A percentile compares a stretch with the other conserved stretches of the same genome.
Evolutionary conservation across 2,888 invertebrate species (phyloP).

Genomic region (Slavum lentiscoides): DNA sequence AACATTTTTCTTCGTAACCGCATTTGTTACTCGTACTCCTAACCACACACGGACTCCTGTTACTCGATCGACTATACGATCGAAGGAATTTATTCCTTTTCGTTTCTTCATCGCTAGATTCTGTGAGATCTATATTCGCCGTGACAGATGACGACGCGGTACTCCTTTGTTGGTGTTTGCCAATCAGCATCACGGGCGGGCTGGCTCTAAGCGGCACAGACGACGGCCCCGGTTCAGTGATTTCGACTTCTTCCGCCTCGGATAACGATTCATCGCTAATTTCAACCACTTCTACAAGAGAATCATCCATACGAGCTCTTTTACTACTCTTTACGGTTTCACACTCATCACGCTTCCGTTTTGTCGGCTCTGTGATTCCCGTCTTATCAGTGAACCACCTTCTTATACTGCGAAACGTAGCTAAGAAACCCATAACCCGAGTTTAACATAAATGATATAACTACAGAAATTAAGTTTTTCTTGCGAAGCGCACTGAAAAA

Average conservation of each 20-base stretch:
- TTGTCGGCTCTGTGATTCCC: constrained; percentile 13
- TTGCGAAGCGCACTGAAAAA: not conserved
- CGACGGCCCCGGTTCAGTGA: constrained; percentile 38
- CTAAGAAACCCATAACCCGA: constrained; percentile 38
- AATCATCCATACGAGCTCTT: constrained; percentile 42
- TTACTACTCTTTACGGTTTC: constrained; percentile 23
- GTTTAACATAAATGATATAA: constrained; percentile 22
- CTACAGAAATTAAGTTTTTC: no score
- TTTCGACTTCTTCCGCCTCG: constrained; percentile 43
- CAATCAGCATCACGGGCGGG: constrained; percentile 34
- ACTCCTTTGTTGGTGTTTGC: not conserved
- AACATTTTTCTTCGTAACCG: not conserved
- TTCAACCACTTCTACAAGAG: constrained; percentile 39
- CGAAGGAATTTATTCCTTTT: not conserved
- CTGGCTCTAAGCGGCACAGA: constrained; percentile 34
- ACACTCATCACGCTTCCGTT: constrained; percentile 37
- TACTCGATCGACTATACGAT: not conserved
- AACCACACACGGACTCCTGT: not conserved
- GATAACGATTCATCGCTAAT: constrained; percentile 42
- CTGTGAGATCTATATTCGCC: constrained; percentile 2
- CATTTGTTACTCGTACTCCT: not conserved
- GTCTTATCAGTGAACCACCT: constrained; percentile 31
- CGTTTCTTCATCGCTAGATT: not conserved
- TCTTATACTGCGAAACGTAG: constrained; percentile 6
- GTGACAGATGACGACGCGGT: not conserved